Conservation (phyloP, 2,797 vertebrate genomes). For the Phataginus tricuspis region DNA sequence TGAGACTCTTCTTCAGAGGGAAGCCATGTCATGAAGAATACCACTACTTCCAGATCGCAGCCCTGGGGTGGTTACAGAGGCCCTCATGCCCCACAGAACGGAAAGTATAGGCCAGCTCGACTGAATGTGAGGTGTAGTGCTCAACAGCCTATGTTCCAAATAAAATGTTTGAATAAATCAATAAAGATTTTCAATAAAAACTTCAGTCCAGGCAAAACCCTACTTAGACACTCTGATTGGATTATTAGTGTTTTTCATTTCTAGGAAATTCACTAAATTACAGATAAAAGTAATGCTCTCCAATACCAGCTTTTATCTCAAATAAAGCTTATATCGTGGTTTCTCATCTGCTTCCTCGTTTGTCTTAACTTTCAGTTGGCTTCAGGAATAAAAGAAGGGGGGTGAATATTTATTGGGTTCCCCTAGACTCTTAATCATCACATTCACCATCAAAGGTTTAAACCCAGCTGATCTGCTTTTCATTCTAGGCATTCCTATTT, state of each 20-base stretch:
- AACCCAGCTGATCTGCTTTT: not conserved
- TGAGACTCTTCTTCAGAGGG: not conserved
- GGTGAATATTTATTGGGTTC: not conserved
- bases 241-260: not conserved
- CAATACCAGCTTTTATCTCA: not conserved
- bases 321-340: constrained; percentile 24
- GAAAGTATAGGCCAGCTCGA: not conserved
- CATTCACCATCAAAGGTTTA: constrained; percentile 6
- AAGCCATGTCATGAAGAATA: not conserved
- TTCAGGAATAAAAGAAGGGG: not conserved
- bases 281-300: not conserved
- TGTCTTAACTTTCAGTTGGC: not conserved
- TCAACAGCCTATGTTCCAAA: not conserved
- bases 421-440: not conserved
- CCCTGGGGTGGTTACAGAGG: not conserved
- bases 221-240: not conserved
- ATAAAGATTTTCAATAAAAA: too few relatives aligned
- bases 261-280: not conserved
- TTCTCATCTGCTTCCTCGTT: constrained; percentile 25
- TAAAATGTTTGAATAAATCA: too few relatives aligned
- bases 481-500: not conserved
- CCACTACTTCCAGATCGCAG: not conserved
- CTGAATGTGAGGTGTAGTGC: not conserved
- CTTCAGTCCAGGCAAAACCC: not conserved
- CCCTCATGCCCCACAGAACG: too few relatives aligned